phyloP scores from a whole-genome alignment of 2,797 vertebrate genomes.

The Acrossocheilus fasciatus region DNA sequence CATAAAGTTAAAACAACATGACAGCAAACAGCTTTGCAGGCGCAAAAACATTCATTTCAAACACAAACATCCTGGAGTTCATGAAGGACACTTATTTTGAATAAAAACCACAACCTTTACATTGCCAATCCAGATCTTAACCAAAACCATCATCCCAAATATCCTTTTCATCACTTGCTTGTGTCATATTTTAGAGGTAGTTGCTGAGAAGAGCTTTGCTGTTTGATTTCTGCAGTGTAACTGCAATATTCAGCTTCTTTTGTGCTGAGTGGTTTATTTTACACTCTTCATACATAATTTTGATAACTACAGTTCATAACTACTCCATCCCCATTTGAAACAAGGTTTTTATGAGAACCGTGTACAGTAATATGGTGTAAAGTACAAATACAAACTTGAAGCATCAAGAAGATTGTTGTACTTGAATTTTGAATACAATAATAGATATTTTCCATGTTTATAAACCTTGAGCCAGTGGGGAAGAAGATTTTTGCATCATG shows the following conservation, averaged over 20 bases:
- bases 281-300: neutral
- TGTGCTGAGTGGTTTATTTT: conserved; percentile 2
- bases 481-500: conserved; percentile 21
- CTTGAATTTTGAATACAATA: neutral
- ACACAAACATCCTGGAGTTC: neutral
- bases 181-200: neutral
- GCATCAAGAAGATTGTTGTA: neutral
- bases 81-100: neutral
- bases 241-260: neutral
- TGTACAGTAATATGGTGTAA: neutral
- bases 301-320: neutral
- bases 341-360: conserved; percentile 19
- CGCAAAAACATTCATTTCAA: neutral
- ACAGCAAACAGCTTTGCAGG: neutral
- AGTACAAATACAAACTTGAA: neutral
- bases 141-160: neutral
- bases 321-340: conserved; percentile 22
- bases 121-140: neutral
- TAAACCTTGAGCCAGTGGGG: conserved; percentile 44
- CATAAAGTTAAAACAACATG: conserved; percentile 32
- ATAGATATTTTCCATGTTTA: neutral
- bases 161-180: conserved; percentile 36
- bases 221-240: neutral
- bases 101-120: neutral
- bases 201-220: neutral